Base-by-base conservation (phyloP, 1,140 invertebrate species). In the Nephila pilipes region DNA sequence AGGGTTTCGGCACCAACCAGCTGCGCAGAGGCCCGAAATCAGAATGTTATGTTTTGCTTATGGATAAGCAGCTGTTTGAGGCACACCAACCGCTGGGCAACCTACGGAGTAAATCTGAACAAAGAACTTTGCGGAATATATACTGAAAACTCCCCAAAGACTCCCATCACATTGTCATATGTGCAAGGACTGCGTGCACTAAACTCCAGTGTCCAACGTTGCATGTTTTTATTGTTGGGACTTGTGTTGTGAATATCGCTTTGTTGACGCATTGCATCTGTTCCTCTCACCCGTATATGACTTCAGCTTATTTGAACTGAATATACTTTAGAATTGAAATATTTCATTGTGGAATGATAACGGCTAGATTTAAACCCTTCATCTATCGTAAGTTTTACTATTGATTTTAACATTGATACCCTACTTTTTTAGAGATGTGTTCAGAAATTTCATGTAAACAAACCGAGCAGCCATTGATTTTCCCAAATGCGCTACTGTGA, bases 41-140 rank as follows among this genome's bases (percentile, higher is more conserved):
- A 92, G 90, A 69, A 60, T 92, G 90, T 92, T 92, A 55, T 92
- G 90, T 92, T 92, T 92, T 92, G 90, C 90, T 92, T 92, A 63
- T 92, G 90, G 90, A 65, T 63, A 69, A 92, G 90, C 90, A 92
- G 90, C 90, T 92, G 90, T 92, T 92, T 92, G 20, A 46, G 18
- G 29, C n/a, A 60, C 25, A 88, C 87, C 63, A 60, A 69, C 81
- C 63, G 60, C 29, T 75, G 38, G 57, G 20, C 46, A 10, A 46
- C 46, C 46, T 46, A 46, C 58, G 58, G 55, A 92, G 60, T 63
- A 75, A 80, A 92, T 58, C 80, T 79, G 79, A 92, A 92, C 90
- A 92, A 92, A 92, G 89, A 46, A 92, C n/a, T 69, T 25, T 85
- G 25, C 29, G 55, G 60, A 46, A 46, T 55, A 54, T 63, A 54